Base-by-base conservation (phyloP, 2,888 invertebrate species). In the Lasioglossum figueresi region DNA sequence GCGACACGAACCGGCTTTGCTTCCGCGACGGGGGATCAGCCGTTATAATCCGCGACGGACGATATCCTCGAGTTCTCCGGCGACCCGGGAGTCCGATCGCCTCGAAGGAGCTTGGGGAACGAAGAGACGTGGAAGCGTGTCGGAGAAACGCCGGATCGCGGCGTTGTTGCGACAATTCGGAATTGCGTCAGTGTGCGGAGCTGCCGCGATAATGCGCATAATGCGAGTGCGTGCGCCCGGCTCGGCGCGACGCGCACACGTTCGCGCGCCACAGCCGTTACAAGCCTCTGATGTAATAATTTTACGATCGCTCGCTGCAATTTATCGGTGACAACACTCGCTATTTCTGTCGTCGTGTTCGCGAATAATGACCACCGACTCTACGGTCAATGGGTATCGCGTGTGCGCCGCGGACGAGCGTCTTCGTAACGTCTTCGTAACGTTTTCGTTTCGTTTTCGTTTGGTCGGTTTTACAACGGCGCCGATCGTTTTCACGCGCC, bases 1-100 rank as follows among this genome's bases (percentile, higher is more conserved):
- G 93, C 93, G 94, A 94, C 93, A 92, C 89, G 89, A 75, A 78
- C 79, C 80, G 86, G 73, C 48, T 73, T 77, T 74, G 14, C 74
- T 76, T 23, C n/a, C 27, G 56, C 71, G 68, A 93, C 91, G 91
- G 91, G 91, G 27, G 43, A 66, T 66, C 66, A 34, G 40, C 43
- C 63, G 12, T 45, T 45, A 52, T 63, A 37, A 70, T 43, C 34
- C 66, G 31, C 66, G 43, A 59, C 45, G 31, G 70, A 56, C 74
- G 34, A 16, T 27, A 37, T 45, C 43, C 43, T 4, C 43, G 16
- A 23, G 66, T 66, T 66, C 19, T 10, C 34, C 23, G 66, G 23
- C 66, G 10, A 66, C 19, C 19, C 66, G 23, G 3, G 19, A 23
- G 34, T 2, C 66, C 19, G 66, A 66, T 34, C 66, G 6, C 23